A percentile compares a stretch with the other conserved stretches of the same genome.
Conservation (phyloP, 2,113 vertebrate species). For the Rallus limicola region DNA sequence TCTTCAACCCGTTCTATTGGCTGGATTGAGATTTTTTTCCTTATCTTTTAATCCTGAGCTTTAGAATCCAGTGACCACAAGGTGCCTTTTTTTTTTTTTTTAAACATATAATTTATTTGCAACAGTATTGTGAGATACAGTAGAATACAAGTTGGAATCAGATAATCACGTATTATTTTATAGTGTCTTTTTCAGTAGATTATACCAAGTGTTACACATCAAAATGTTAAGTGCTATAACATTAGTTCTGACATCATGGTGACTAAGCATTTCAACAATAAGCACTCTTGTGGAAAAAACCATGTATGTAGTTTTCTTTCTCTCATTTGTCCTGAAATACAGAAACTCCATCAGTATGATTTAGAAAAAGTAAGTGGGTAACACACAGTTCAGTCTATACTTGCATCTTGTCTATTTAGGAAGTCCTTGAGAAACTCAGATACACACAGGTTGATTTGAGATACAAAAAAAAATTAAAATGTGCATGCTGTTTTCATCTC, state of each 20-base stretch:
- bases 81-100: neutral
- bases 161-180: neutral
- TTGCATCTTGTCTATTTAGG: slow-evolving; percentile 28
- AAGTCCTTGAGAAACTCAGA: slow-evolving; percentile 51
- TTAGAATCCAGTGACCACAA: neutral
- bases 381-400: slow-evolving; percentile 26
- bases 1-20: neutral
- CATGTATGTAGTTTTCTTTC: slow-evolving; percentile 38
- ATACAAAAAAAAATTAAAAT: neutral
- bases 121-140: slow-evolving; percentile 54
- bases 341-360: slow-evolving; percentile 11
- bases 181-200: slow-evolving; percentile 58
- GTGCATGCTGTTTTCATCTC: neutral
- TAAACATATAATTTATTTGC: slow-evolving; percentile 70
- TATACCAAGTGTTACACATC: slow-evolving; percentile 60
- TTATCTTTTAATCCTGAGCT: neutral
- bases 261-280: slow-evolving; percentile 57
- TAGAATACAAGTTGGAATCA: slow-evolving; percentile 29
- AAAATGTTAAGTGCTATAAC: slow-evolving; percentile 46
- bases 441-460: neutral
- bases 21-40: neutral
- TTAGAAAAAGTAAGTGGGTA: slow-evolving; percentile 22
- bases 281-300: slow-evolving; percentile 51
- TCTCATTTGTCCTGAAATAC: slow-evolving; percentile 57
- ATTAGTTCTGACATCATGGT: slow-evolving; percentile 55